Base-by-base conservation (phyloP, 2,797 vertebrate genomes). In the Zenarchopterus dispar region DNA sequence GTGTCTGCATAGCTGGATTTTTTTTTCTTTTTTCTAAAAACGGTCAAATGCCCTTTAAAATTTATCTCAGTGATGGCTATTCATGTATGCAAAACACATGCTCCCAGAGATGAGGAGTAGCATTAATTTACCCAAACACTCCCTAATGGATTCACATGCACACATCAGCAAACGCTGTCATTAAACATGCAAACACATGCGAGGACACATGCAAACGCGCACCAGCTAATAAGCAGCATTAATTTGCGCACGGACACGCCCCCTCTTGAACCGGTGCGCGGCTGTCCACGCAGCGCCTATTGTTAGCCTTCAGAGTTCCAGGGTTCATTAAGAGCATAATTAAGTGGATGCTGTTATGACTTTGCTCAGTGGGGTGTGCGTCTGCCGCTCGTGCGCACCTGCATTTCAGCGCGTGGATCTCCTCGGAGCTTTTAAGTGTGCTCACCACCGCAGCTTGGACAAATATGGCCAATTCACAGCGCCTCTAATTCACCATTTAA, bases 301-400 rank as follows among this genome's bases (percentile, higher is more conserved):
- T 69, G 67, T 72, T 76, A 65, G 79, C 75, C 73, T 84, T 86
- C 82, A 70, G 54, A 83, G 62, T 85, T 85, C 68, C 68, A 48
- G 76, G 61, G 71, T 80, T 87, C 91, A 89, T 89, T 89, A 90
- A 77, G 75, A 83, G 76, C 19, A 84, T 87, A 88, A 89, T 88
- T 80, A 87, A 85, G 71, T 77, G 59, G 62, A 70, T 53, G 70
- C 74, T 54, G 78, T 78, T 85, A 60, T 80, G 65, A 71, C 59
- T 78, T 75, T 84, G 77, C 79, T 84, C 73, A 70, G 47, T 60
- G 56, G 68, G 62, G 69, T 72, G 63, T 78, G 69, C 24, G 24
- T 24, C 45, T 24, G 42, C 22, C 70, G 8, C 61, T n/a, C 69
- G 36, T 42, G 28, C 52, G 42, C 57, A n/a, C 33, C 67, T 24